phyloP scores from a whole-genome alignment of 2,888 invertebrate genomes.

The Orchestes rusci region DNA sequence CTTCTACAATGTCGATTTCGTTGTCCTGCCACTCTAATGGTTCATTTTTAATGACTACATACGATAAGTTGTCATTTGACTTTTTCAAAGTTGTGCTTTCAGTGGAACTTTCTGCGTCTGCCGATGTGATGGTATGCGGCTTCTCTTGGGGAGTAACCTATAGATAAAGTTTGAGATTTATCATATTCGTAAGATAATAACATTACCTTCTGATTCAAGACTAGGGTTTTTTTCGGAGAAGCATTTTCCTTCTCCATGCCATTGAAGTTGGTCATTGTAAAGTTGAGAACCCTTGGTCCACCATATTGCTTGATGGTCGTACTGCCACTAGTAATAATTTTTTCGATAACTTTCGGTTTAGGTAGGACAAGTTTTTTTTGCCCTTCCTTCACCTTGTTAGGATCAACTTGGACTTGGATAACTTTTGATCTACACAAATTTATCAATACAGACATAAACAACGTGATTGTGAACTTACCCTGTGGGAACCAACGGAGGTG shows the following conservation, averaged over 20 bases:
- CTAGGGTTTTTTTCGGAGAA: conserved; percentile 12
- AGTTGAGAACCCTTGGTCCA: conserved; percentile 21
- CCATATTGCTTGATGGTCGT: conserved; percentile 13
- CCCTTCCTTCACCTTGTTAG: conserved; percentile 7
- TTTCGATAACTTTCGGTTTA: conserved; percentile 12
- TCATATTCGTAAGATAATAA: background rate
- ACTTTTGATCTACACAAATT: conserved; percentile 13
- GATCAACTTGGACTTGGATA: conserved; percentile 12
- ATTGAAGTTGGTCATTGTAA: conserved; percentile 22
- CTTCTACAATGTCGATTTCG: conserved; percentile 50
- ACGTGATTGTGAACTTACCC: conserved; percentile 8
- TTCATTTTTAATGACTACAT: conserved; percentile 50
- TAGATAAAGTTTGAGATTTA: background rate
- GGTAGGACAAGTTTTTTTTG: conserved; percentile 13
- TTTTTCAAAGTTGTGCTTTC: conserved; percentile 14
- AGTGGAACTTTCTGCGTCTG: conserved; percentile 18
- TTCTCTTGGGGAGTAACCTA: conserved; percentile 21
- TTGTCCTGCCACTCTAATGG: conserved; percentile 66
- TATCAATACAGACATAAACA: background rate
- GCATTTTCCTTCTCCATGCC: conserved; percentile 22
- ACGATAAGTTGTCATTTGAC: conserved; percentile 31
- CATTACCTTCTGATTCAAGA: conserved; percentile 20
- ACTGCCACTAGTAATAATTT: conserved; percentile 2
- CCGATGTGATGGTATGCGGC: conserved; percentile 24
- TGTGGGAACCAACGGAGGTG: conserved; percentile 16